These are phyloP conservation scores for Plecturocebus donacophilus DNA, from an alignment of 2,113 vertebrate genomes.

Conservation along the genomic window DNA sequence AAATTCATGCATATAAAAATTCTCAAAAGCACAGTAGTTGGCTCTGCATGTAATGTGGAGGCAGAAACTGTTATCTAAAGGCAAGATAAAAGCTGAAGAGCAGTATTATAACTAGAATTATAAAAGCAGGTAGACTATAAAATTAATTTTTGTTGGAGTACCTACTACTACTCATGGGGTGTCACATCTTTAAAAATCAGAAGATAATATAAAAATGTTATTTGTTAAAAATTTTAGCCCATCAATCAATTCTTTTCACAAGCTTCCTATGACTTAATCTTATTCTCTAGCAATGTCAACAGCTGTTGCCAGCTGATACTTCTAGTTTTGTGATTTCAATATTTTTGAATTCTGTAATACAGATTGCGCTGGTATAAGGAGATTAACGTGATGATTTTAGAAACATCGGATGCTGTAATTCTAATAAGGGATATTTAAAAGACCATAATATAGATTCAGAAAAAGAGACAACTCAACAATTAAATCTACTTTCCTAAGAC, in stretches of 20 bases:
- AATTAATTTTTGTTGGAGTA: not conserved
- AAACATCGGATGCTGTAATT: slow-evolving; percentile 72
- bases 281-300: slow-evolving; percentile 42
- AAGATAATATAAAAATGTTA: not conserved
- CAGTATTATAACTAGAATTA: not conserved
- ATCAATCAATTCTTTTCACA: not conserved
- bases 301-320: slow-evolving; percentile 61
- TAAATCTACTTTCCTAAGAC: slow-evolving; percentile 45
- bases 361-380: slow-evolving; percentile 65
- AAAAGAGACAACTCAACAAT: slow-evolving; percentile 56
- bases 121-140: not conserved
- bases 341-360: slow-evolving; percentile 62
- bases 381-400: slow-evolving; percentile 77
- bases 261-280: slow-evolving; percentile 8
- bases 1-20: not conserved
- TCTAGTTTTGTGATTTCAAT: slow-evolving; percentile 58
- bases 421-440: slow-evolving; percentile 48
- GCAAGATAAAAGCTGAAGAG: not conserved
- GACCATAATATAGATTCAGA: slow-evolving; percentile 50
- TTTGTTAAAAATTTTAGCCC: slow-evolving; percentile 10
- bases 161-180: not conserved
- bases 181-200: slow-evolving; percentile 23
- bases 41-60: not conserved
- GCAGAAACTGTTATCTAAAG: not conserved
- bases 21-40: not conserved